These are phyloP conservation scores for Coleophora deauratella DNA, from an alignment of 2,888 invertebrate genomes.

Conservation along the genomic window DNA sequence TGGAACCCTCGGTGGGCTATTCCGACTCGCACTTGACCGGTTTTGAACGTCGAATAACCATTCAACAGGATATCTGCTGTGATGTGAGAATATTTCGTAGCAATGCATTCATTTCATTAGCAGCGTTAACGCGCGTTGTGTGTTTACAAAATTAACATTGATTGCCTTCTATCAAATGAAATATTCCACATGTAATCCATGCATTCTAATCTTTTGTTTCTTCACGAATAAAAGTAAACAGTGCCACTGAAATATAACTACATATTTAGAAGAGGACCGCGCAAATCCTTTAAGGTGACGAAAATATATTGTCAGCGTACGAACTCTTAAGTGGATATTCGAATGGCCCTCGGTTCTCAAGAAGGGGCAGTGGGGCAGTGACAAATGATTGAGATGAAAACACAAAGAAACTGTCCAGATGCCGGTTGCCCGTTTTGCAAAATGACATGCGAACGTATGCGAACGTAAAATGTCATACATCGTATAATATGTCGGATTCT, in stretches of 20 bases:
- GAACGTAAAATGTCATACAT: no score
- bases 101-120: neutral
- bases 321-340: slow-evolving; percentile 18
- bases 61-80: neutral
- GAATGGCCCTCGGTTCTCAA: slow-evolving; percentile 15
- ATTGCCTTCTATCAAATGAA: no score
- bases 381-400: slow-evolving; percentile 34
- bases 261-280: neutral
- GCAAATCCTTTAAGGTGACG: neutral
- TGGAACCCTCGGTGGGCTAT: no score
- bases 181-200: no score
- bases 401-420: slow-evolving; percentile 16
- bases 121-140: neutral
- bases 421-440: no score
- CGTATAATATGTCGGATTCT: no score
- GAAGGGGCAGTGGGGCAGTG: slow-evolving; percentile 27
- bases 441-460: no score
- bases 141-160: no score
- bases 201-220: no score
- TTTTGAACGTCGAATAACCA: slow-evolving; percentile 2
- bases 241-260: no score
- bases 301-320: slow-evolving; percentile 18
- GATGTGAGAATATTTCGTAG: neutral
- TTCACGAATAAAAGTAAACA: no score
- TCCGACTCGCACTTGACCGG: no score